Base-by-base conservation (phyloP, 2,113 vertebrate species). In the Eonycteris spelaea region DNA sequence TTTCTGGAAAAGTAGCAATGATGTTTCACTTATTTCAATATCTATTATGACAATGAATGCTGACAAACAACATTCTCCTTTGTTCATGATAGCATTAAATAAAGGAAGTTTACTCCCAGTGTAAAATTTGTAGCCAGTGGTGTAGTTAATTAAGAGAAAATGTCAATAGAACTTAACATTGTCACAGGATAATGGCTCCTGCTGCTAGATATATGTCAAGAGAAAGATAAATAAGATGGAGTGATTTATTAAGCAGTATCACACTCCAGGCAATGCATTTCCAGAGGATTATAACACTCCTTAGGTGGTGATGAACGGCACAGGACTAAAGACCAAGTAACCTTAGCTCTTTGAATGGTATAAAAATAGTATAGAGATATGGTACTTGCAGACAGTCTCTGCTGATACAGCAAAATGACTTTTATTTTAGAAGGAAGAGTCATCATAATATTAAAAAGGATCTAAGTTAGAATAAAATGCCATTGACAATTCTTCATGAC, bases 141-240 rank as follows among this genome's bases (percentile, higher is more conserved):
- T 93, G 89, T 57, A 93, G 95, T 97, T 98, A 98, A 98, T 98
- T 98, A 98, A 98, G 97, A 98, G 91, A 97, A 98, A 98, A 98
- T 96, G 95, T 98, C 97, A 97, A 91, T 96, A 95, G 95, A 97
- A 98, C 97, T 97, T 97, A 95, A 96, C n/a, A 45, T 51, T 98
- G 95, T 97, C 96, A 96, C 84, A 96, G 91, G 77, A 97, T 95
- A 98, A 98, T 93, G 96, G 96, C 91, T 98, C 95, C 97, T 97
- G 96, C 97, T 98, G 97, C 90, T 97, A 97, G 80, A 91, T 94
- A 95, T 97, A 98, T 96, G 98, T 97, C 0, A 63, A 97, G 96
- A 98, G 96, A 87, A 97, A 98, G 98, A 97, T 97, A 98, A 98
- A 97, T 86, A 98, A 98, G 98, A 97, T 33, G 35, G 94, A 98